Percentiles rank a stretch among this genome's conserved stretches.
phyloP scores from a whole-genome alignment of 2,888 invertebrate species.

The Cabera pusaria region DNA sequence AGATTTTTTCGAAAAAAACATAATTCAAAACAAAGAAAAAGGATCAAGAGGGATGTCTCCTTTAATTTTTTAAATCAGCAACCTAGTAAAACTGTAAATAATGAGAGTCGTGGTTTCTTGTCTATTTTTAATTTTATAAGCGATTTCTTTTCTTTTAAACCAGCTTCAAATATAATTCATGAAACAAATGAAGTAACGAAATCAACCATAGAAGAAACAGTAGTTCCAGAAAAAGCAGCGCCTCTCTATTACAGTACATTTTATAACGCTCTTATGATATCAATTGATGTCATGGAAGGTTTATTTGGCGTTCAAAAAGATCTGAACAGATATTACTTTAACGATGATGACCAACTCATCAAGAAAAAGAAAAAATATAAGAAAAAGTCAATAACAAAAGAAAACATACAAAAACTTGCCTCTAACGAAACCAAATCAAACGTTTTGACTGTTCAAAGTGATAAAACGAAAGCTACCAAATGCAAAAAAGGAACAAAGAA shows the following conservation, averaged over 20 bases:
- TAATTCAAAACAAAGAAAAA: conserved; percentile 41
- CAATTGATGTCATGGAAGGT: conserved; percentile 62
- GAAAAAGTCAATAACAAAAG: conserved; percentile 13
- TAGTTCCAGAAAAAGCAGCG: conserved; percentile 37
- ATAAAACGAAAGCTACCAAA: not conserved
- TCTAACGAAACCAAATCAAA: not conserved
- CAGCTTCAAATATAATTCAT: conserved; percentile 40
- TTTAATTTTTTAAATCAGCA: too few relatives aligned
- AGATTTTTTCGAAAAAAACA: conserved; percentile 41
- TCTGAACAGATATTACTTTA: conserved; percentile 41
- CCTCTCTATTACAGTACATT: conserved; percentile 52
- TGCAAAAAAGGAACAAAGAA: not conserved
- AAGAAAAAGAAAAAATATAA: conserved; percentile 33
- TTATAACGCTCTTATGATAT: conserved; percentile 58
- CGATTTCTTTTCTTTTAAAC: conserved; percentile 44
- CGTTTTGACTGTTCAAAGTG: not conserved
- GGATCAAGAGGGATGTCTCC: conserved; percentile 35
- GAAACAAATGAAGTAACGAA: conserved; percentile 50
- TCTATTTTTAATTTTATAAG: conserved; percentile 39
- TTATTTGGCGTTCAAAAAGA: conserved; percentile 53
- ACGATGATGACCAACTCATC: conserved; percentile 28
- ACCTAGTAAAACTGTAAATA: conserved; percentile 1
- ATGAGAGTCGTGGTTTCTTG: conserved; percentile 42
- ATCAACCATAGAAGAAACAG: conserved; percentile 44
- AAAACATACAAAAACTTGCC: not conserved